These are phyloP conservation scores for Campoletis raptor DNA, from an alignment of 2,888 invertebrate species.

Conservation along the genomic window DNA sequence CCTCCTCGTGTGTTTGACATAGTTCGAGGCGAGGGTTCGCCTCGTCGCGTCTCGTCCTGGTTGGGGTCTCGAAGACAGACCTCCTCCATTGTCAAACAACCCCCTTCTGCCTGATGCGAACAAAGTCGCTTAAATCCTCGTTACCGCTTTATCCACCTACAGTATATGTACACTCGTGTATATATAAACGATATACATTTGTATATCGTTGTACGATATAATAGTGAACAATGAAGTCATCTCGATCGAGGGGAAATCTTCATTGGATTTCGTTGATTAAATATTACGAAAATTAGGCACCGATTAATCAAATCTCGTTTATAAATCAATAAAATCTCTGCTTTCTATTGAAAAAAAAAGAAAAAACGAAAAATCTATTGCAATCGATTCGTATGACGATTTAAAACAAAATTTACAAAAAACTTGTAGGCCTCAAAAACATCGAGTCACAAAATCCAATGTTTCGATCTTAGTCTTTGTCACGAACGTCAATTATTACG, in stretches of 20 bases:
- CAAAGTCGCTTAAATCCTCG: constrained; percentile 80
- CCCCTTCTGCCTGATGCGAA: constrained; percentile 73
- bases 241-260: background rate
- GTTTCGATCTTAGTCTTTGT: too few species aligned
- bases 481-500: too few species aligned
- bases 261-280: background rate
- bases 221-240: background rate
- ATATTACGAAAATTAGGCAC: background rate
- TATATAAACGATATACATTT: constrained; percentile 3
- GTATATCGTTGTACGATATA: background rate
- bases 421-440: too few species aligned
- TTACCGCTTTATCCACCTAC: constrained; percentile 76
- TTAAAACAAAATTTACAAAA: too few species aligned
- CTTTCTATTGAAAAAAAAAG: background rate
- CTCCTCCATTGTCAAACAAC: constrained; percentile 76
- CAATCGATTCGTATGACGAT: too few species aligned
- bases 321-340: background rate
- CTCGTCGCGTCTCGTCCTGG: constrained; percentile 69
- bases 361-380: too few species aligned
- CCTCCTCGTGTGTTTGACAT: constrained; percentile 18
- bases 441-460: too few species aligned
- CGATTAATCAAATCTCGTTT: constrained; percentile 11
- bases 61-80: constrained; percentile 75
- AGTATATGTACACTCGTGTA: constrained; percentile 50
- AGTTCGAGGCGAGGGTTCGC: constrained; percentile 72